These are phyloP conservation scores for Mythimna pallens DNA, from an alignment of 2,888 invertebrate species.

Conservation along the genomic window DNA sequence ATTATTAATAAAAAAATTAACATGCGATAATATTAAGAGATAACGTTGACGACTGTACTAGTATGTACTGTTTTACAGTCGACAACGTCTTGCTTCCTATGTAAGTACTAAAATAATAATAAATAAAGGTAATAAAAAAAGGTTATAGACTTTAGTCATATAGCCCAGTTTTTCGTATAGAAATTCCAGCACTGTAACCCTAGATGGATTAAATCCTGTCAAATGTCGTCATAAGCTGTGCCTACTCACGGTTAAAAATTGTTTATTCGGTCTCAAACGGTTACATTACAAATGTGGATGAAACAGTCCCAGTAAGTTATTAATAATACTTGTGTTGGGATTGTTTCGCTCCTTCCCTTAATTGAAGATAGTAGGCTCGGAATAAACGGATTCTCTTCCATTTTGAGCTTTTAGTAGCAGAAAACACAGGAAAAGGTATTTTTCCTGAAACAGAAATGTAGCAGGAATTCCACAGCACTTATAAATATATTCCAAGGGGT, in stretches of 20 bases:
- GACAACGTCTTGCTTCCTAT: too few relatives aligned
- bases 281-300: too few relatives aligned
- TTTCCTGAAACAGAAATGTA: background rate
- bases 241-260: background rate
- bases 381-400: background rate
- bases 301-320: too few relatives aligned
- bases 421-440: background rate
- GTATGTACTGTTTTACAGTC: too few relatives aligned
- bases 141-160: background rate
- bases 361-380: too few relatives aligned
- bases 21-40: too few relatives aligned
- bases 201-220: slow-evolving; percentile 16
- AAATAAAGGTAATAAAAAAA: background rate
- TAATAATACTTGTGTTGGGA: too few relatives aligned
- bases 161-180: background rate
- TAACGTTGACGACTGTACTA: too few relatives aligned
- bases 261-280: too few relatives aligned
- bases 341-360: too few relatives aligned
- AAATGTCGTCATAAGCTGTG: background rate
- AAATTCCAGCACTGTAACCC: background rate
- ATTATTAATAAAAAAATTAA: too few relatives aligned
- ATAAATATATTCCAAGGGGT: slow-evolving; percentile 39
- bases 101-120: too few relatives aligned
- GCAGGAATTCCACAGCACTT: background rate
- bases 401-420: background rate